Evolutionary conservation across 1,140 invertebrate species (phyloP).

Genomic region (Heliconius hermathena): DNA sequence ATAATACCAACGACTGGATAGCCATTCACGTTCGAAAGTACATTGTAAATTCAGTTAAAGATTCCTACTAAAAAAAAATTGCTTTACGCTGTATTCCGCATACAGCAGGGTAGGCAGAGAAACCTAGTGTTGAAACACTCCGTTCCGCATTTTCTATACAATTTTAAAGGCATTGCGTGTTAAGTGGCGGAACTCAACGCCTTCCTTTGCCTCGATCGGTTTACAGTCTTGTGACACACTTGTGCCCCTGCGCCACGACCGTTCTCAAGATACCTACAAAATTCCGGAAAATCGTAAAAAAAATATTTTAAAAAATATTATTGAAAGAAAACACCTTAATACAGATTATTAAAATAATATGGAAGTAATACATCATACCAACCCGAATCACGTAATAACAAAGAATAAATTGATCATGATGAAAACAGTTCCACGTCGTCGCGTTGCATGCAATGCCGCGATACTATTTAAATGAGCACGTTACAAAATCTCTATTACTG

Average conservation of each 20-base stretch:
- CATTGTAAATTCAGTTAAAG: background rate
- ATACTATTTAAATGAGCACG: slow-evolving; percentile 35
- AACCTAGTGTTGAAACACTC: too few species aligned
- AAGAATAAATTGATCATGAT: slow-evolving; percentile 43
- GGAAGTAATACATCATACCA: slow-evolving; percentile 30
- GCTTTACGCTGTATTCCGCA: too few species aligned
- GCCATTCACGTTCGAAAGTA: background rate
- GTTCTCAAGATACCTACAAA: background rate
- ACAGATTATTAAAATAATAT: slow-evolving; percentile 21
- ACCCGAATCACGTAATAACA: slow-evolving; percentile 40
- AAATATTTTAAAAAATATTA: background rate
- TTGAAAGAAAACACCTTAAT: background rate
- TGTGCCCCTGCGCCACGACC: too few species aligned
- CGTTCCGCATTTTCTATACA: too few species aligned
- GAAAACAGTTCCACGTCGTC: slow-evolving; percentile 43
- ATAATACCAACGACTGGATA: slow-evolving; percentile 15
- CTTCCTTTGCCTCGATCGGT: too few species aligned
- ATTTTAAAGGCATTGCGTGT: too few species aligned
- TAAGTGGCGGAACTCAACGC: too few species aligned
- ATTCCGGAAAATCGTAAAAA: background rate
- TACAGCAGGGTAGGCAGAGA: too few species aligned
- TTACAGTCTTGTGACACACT: too few species aligned
- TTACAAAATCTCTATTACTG: slow-evolving; percentile 41
- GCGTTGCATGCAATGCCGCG: slow-evolving; percentile 36
- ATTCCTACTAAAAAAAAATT: too few species aligned